Evolutionary conservation across 1,140 invertebrate species (phyloP).

Genomic region (Saccostrea cuccullata): DNA sequence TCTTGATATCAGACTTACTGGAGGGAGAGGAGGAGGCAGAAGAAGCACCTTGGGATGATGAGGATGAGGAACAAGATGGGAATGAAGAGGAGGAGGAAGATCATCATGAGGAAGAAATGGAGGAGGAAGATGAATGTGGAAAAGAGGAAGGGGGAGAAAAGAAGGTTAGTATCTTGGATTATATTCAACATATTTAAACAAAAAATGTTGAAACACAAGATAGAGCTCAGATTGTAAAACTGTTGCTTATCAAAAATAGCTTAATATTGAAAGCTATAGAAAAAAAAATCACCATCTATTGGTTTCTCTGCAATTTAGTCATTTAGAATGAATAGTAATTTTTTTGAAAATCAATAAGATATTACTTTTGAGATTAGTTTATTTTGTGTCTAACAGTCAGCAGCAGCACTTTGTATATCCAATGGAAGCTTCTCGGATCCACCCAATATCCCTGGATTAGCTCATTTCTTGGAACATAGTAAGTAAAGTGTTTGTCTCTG

Average conservation of each 20-base stretch:
- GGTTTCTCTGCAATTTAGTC: too few relatives aligned
- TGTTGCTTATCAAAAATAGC: too few relatives aligned
- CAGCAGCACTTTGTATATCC: constrained; percentile 76
- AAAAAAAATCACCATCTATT: too few relatives aligned
- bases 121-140: constrained; percentile 47
- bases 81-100: constrained; percentile 36
- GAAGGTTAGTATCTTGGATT: background rate
- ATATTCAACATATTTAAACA: background rate
- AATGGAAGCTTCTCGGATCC: constrained; percentile 76
- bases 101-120: constrained; percentile 46
- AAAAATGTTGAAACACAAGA: background rate
- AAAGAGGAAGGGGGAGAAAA: constrained; percentile 38
- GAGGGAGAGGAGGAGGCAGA: constrained; percentile 47
- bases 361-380: too few relatives aligned
- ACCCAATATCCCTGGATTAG: constrained; percentile 75
- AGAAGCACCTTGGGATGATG: constrained; percentile 40
- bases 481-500: constrained; percentile 49
- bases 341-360: too few relatives aligned
- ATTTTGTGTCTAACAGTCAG: constrained; percentile 67
- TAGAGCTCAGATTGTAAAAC: too few relatives aligned
- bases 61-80: constrained; percentile 22
- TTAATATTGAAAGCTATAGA: too few relatives aligned
- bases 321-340: too few relatives aligned
- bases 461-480: constrained; percentile 79
- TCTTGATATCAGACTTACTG: constrained; percentile 68